Evolutionary conservation across 2,888 invertebrate species (phyloP).

Genomic region (Amphimallon solstitiale): DNA sequence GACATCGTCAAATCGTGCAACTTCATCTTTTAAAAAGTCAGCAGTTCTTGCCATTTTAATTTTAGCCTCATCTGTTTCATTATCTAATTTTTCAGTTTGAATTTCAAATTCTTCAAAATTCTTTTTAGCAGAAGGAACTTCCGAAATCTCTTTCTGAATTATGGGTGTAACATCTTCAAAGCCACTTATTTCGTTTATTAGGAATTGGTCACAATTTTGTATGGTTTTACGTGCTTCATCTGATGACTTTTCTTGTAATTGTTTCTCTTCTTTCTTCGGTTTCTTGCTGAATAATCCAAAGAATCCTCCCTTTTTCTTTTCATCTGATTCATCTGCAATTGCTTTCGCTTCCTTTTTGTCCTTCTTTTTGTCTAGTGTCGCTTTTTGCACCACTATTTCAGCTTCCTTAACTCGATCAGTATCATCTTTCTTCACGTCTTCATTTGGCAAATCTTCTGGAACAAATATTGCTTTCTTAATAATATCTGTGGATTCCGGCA

Average conservation of each 20-base stretch:
- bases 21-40: conserved; percentile 52
- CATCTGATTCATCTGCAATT: conserved; percentile 43
- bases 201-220: conserved; percentile 41
- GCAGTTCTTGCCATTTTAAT: conserved; percentile 51
- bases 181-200: conserved; percentile 41
- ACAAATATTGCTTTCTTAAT: conserved; percentile 20
- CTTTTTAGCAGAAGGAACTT: conserved; percentile 12
- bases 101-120: conserved; percentile 5
- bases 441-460: conserved; percentile 4
- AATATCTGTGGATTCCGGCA: background rate
- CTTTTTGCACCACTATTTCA: background rate
- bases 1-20: conserved; percentile 46
- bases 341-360: conserved; percentile 6
- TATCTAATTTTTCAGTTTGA: conserved; percentile 18
- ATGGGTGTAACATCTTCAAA: conserved; percentile 43
- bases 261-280: conserved; percentile 42
- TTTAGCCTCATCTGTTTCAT: conserved; percentile 46
- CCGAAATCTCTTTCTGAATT: background rate
- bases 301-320: conserved; percentile 39
- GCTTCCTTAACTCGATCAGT: conserved; percentile 11
- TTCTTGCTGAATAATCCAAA: conserved; percentile 43
- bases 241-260: conserved; percentile 30
- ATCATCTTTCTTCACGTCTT: conserved; percentile 17
- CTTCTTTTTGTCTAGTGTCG: conserved; percentile 12
- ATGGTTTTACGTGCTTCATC: conserved; percentile 12